Conservation (phyloP, 2,888 invertebrate species). For the Pseudococcus longispinus region DNA sequence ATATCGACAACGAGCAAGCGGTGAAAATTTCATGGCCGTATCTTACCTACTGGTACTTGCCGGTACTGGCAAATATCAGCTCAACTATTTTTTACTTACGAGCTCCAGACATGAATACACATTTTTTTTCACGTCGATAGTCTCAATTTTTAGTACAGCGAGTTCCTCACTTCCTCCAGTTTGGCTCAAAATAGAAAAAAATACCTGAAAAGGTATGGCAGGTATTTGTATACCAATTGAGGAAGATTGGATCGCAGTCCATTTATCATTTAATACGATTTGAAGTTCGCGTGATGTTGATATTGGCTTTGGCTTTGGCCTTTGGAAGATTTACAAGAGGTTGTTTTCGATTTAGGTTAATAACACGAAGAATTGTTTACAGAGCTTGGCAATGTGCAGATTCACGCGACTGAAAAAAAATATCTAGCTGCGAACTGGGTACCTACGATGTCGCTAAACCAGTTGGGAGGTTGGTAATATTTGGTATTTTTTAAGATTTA, state of each 20-base stretch:
- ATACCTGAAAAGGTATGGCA: too few species aligned
- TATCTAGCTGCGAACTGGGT: too few species aligned
- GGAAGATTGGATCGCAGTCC: neutral
- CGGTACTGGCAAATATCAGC: neutral
- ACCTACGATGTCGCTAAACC: neutral
- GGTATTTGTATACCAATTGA: neutral
- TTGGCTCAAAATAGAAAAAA: neutral
- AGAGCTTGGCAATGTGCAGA: neutral
- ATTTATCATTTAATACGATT: neutral
- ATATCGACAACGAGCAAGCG: neutral
- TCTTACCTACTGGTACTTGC: neutral
- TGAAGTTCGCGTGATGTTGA: neutral
- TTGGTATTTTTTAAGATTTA: neutral
- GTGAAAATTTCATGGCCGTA: constrained; percentile 14
- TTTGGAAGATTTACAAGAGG: neutral
- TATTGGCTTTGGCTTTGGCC: neutral
- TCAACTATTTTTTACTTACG: neutral
- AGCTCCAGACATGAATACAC: neutral
- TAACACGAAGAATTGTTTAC: neutral
- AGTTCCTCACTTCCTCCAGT: neutral
- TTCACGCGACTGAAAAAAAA: neutral
- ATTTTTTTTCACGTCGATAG: neutral
- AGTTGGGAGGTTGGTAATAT: neutral
- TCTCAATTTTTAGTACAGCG: neutral
- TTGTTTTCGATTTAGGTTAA: constrained; percentile 6